Conservation (phyloP, 2,113 vertebrate genomes). For the Leptosomus discolor region DNA sequence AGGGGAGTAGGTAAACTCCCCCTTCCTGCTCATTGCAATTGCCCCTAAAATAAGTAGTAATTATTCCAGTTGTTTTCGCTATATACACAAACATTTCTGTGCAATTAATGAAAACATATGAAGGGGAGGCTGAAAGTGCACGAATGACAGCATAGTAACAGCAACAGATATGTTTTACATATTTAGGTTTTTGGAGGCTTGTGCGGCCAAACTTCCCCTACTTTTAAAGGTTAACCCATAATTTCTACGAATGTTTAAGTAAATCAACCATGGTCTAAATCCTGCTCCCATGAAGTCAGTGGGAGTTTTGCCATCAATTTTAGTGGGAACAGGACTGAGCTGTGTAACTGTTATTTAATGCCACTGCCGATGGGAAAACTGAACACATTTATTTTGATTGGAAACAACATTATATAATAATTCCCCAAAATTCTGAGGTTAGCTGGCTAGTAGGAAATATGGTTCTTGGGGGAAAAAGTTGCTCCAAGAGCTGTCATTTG, state of each 20-base stretch:
- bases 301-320: conserved; percentile 25
- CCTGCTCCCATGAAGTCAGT: conserved; percentile 29
- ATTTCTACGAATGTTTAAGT: conserved; percentile 12
- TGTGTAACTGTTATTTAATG: conserved; percentile 36
- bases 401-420: conserved; percentile 42
- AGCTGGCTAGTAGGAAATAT: background rate
- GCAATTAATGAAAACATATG: background rate
- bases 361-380: conserved; percentile 26
- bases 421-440: conserved; percentile 10
- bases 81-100: background rate
- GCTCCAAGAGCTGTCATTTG: conserved; percentile 19
- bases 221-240: conserved; percentile 17
- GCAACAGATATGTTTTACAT: background rate
- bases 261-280: conserved; percentile 8
- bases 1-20: background rate
- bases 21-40: background rate
- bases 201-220: background rate
- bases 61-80: background rate
- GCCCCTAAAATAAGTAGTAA: background rate
- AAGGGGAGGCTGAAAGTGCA: background rate
- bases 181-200: background rate
- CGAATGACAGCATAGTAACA: background rate
- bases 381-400: conserved; percentile 53
- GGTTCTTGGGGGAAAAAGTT: conserved; percentile 6
- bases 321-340: background rate